Evolutionary conservation across 2,888 invertebrate species (phyloP).

Genomic region (Eupithecia subfuscata): DNA sequence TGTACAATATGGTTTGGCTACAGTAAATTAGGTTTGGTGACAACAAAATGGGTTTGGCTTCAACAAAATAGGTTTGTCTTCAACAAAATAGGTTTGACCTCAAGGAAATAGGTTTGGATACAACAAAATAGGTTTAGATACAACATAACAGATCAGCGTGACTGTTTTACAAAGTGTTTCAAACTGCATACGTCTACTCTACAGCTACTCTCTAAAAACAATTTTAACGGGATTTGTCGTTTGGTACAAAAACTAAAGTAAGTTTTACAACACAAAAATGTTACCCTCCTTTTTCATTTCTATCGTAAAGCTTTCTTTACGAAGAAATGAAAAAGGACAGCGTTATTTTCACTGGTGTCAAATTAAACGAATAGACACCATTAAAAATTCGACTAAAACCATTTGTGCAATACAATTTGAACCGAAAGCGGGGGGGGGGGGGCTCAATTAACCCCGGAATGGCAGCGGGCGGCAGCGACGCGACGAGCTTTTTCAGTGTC

Average conservation of each 20-base stretch:
- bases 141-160: slow-evolving; percentile 2
- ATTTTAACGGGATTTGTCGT: neutral
- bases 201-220: neutral
- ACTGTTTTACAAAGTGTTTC: slow-evolving; percentile 3
- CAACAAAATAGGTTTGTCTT: neutral
- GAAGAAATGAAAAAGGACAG: neutral
- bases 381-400: no score
- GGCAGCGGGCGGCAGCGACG: no score
- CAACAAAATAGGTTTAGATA: neutral
- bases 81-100: neutral
- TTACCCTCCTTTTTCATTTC: no score
- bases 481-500: no score
- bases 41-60: neutral
- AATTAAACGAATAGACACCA: no score
- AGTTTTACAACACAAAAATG: neutral
- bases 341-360: neutral
- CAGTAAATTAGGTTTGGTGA: neutral
- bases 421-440: no score
- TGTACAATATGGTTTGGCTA: neutral
- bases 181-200: slow-evolving; percentile 7
- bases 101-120: neutral
- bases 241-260: neutral
- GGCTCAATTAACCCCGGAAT: no score
- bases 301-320: neutral
- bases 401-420: no score